Evolutionary conservation across 2,888 invertebrate species (phyloP), one percentile per base, ranked within the genome.

Genomic region (Scaptomyza reducta): DNA sequence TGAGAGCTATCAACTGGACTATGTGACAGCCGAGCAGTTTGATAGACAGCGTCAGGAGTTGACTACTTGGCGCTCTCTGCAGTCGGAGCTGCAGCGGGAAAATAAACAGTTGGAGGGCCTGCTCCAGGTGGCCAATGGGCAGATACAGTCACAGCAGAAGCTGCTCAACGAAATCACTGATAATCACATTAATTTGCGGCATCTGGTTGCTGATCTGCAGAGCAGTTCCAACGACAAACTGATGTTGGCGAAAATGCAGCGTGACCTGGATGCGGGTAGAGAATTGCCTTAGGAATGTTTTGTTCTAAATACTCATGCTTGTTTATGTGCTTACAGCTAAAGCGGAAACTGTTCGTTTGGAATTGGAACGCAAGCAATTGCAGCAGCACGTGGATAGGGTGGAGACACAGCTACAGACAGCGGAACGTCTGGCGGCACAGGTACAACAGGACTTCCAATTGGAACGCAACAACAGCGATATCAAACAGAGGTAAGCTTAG

Each of bases 181-280:
- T 63, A 92, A 91, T 55, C 92, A 92, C 56, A 90, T 92, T 6
- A 88, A 80, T 40, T 47, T 92, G 47, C 82, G 92, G 2, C 92
- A 92, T 72, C 71, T 91, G 35, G 91, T 92, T 44, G 91, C 92
- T 2, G 92, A 92, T 85, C 70, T 92, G 7, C 92, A 92, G 67
- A 91, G 90, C 60, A 84, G 82, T 10, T 89, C 88, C 27, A 89
- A 90, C 47, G 91, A 92, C 27, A 92, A 91, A 25, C 80, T 91
- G 27, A 50, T 92, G 47, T 65, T 92, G 67, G 89, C 90, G 10
- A 92, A 92, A 72, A 83, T 89, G 22, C 90, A 90, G 53, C 83
- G 90, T 7, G 92, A 92, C 55, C 67, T 92, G 46, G 89, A 91
- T 54, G 65, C 73, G 49, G 89, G 92, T 91, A 16, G 45, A 56